Percentiles rank a stretch among this genome's conserved stretches.
Conservation (phyloP, 2,113 vertebrate genomes). For the Colistium nudipinnis region DNA sequence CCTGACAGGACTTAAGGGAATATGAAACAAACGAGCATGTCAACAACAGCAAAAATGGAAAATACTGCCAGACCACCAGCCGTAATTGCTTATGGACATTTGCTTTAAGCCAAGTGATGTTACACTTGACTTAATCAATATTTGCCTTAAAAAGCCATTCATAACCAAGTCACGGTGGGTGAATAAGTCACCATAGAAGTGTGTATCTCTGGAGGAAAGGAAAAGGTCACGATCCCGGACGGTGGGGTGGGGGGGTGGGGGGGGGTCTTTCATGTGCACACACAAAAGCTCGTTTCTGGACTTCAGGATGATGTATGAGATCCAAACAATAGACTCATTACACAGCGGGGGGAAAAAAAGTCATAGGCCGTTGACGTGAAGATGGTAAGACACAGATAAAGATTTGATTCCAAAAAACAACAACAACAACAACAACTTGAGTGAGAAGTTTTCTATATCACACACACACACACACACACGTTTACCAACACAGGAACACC, state of each 20-base stretch:
- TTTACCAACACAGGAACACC: slow-evolving; percentile 32
- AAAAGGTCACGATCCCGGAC: slow-evolving; percentile 56
- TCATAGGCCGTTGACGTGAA: background rate
- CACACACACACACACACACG: background rate
- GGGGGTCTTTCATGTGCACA: slow-evolving; percentile 11
- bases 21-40: slow-evolving; percentile 73
- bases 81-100: slow-evolving; percentile 80
- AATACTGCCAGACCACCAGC: slow-evolving; percentile 47
- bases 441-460: background rate
- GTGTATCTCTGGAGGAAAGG: slow-evolving; percentile 59
- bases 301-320: slow-evolving; percentile 52
- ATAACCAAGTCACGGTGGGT: slow-evolving; percentile 75
- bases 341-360: background rate
- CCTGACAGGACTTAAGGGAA: slow-evolving; percentile 71
- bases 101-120: slow-evolving; percentile 76
- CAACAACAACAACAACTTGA: slow-evolving; percentile 2
- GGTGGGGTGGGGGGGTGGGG: slow-evolving; percentile 29
- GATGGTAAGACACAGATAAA: slow-evolving; percentile 11
- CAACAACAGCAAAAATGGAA: slow-evolving; percentile 64
- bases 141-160: slow-evolving; percentile 77
- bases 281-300: slow-evolving; percentile 19
- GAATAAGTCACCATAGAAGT: slow-evolving; percentile 59
- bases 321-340: slow-evolving; percentile 45
- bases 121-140: slow-evolving; percentile 78
- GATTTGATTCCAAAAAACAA: slow-evolving; percentile 12